Base-by-base conservation (phyloP, 1,140 invertebrate genomes). In the Anastatus disparis region DNA sequence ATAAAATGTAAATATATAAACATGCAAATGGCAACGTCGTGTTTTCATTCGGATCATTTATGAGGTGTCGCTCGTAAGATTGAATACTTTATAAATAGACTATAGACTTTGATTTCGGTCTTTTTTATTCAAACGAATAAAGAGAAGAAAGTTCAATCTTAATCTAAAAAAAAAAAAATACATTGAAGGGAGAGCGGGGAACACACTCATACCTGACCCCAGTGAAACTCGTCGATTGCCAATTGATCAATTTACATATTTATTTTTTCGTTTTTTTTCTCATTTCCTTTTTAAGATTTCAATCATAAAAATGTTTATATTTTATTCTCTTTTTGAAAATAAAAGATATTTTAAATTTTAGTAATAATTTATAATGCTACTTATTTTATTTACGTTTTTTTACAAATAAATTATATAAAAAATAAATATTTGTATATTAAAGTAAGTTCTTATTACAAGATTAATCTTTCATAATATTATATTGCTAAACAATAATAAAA, bases 131-230 rank as follows among this genome's bases (percentile, higher is more conserved):
- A 29, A n/a, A n/a, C 20, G 50, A 65, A 53, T 65, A 42, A n/a
- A 56, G 68, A 42, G 70, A 75, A 65, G 71, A 74, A 69, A n/a
- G 63, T 73, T 77, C 71, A 71, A 74, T 75, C 76, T 82, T 82
- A 80, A 55, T 81, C 78, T 82, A 81, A 77, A n/a, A n/a, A n/a
- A n/a, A n/a, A n/a, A n/a, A n/a, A n/a, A n/a, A 76, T 79, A 83
- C 79, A 83, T 73, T 76, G 77, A 84, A 80, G 77, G 78, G 76
- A 81, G 77, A 82, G 76, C 79, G 68, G 79, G 81, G 78, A 82
- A 77, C 77, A 84, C 80, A 84, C 81, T 84, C 82, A 80, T 77
- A 85, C 83, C 83, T 83, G 83, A 85, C 82, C 82, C 82, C 82
- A 84, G 75, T 85, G 82, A 84, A 83, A 84, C 78, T 81, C 76